Conservation (phyloP, 1,140 invertebrate genomes). For the Drosophila elegans region DNA sequence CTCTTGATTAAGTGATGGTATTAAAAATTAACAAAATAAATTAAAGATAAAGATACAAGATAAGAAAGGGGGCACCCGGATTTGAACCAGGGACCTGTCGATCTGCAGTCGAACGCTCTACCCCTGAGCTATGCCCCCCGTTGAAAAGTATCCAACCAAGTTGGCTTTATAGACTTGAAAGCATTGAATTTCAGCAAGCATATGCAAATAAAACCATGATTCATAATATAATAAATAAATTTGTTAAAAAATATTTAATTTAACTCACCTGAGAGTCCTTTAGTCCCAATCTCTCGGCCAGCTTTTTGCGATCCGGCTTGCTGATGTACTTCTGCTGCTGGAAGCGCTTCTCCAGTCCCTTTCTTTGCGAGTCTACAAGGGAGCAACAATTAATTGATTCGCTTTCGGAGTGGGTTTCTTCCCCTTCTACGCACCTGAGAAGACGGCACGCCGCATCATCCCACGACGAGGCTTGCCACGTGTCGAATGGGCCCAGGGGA, state of each 20-base stretch:
- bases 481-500: conserved; percentile 92
- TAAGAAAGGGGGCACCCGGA: conserved; percentile 93
- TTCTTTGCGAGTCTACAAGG: conserved; percentile 95
- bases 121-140: conserved; percentile 92
- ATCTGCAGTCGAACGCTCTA: conserved; percentile 97
- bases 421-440: conserved; percentile 85
- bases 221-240: neutral
- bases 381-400: conserved; percentile 17
- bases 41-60: neutral
- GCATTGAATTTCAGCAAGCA: neutral
- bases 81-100: conserved; percentile 97
- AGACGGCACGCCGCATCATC: conserved; percentile 97
- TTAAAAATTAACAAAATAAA: neutral
- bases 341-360: conserved; percentile 97
- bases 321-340: conserved; percentile 99
- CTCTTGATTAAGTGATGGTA: neutral
- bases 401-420: neutral
- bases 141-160: neutral
- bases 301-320: conserved; percentile 97
- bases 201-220: neutral
- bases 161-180: neutral
- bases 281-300: conserved; percentile 97
- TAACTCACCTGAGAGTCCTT: conserved; percentile 95
- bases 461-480: conserved; percentile 94
- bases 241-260: neutral